These are phyloP conservation scores for rabbit (Oryctolagus cuniculus) DNA, from an alignment of 2,113 vertebrate species.

Conservation along the genomic window mOryCun1.1 NC_091438.1:57072501-57073000, in stretches of 20 bases:
- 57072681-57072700: not conserved
- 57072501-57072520: not conserved
- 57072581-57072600: too few relatives aligned
- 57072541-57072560: not conserved
- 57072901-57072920: not conserved
- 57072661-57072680: not conserved
- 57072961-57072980: not conserved
- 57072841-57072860: not conserved
- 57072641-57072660: not conserved
- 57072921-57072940: not conserved
- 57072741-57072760: constrained; percentile 54
- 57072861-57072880: not conserved
- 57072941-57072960: not conserved
- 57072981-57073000: not conserved
- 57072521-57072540: not conserved
- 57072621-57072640: not conserved
- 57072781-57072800: constrained; percentile 39
- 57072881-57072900: not conserved
- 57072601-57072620: not conserved
- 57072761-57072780: not conserved
- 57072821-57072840: constrained; percentile 3
- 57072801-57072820: constrained; percentile 42
- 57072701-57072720: not conserved
- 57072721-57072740: constrained; percentile 42
- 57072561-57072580: not conserved